These are phyloP conservation scores for Gymnoscopelus braueri DNA, from an alignment of 2,797 vertebrate genomes.

Conservation along the genomic window DNA sequence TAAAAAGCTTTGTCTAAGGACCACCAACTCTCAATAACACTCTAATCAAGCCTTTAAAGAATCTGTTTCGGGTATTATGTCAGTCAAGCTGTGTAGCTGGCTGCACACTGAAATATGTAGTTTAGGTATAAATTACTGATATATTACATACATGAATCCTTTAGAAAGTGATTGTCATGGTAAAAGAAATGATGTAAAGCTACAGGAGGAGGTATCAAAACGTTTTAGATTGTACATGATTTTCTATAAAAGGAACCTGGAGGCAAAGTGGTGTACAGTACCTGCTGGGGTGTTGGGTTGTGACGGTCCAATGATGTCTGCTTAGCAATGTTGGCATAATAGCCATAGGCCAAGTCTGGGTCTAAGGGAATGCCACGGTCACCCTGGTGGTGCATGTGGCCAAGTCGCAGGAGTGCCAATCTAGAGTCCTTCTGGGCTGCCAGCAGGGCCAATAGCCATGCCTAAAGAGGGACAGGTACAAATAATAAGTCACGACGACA, in stretches of 20 bases:
- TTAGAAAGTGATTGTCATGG: too few species aligned
- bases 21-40: too few species aligned
- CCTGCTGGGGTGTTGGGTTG: slow-evolving; percentile 76
- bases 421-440: slow-evolving; percentile 81
- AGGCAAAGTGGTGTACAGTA: slow-evolving; percentile 41
- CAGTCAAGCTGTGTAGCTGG: too few species aligned
- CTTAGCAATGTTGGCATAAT: slow-evolving; percentile 83
- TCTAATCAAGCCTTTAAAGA: too few species aligned
- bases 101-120: too few species aligned
- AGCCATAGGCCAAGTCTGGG: slow-evolving; percentile 80
- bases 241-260: background rate
- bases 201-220: background rate
- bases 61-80: too few species aligned
- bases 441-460: slow-evolving; percentile 78
- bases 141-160: too few species aligned
- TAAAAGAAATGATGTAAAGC: too few species aligned
- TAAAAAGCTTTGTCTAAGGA: too few species aligned
- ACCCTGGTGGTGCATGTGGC: slow-evolving; percentile 80
- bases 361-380: slow-evolving; percentile 67
- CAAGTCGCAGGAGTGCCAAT: slow-evolving; percentile 79
- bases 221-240: background rate
- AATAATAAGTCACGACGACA: too few species aligned
- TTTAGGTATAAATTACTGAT: too few species aligned
- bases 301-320: slow-evolving; percentile 77
- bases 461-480: slow-evolving; percentile 64